Base-by-base conservation (phyloP, 1,140 invertebrate species). In the Frieseomelitta varia region DNA sequence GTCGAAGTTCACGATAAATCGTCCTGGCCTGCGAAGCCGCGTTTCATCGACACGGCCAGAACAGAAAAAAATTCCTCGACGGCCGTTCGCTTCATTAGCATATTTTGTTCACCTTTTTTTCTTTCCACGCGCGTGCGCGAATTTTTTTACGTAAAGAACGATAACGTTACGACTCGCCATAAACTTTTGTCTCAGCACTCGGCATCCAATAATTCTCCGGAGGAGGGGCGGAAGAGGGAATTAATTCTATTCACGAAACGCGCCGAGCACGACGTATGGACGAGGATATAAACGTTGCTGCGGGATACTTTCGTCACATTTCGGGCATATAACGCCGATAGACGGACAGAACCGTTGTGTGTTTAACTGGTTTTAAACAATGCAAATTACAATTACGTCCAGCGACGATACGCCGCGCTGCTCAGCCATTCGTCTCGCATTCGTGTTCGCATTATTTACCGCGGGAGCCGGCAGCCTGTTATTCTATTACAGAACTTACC, bases 311-410 rank as follows among this genome's bases (percentile, higher is more conserved):
- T 85, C 73, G 78, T 53, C 82, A 39, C 56, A n/a, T 63, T 69
- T 47, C 39, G 39, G 77, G 39, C 8, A 74, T 27, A 79, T 85
- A 88, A 88, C 53, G 63, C n/a, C 77, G 78, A 87, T 88, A 71
- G 86, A 86, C 76, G 72, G 68, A 27, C 88, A 77, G 74, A 85
- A 61, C 39, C 69, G 68, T 88, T 81, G 89, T 39, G 34, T 47
- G 39, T 91, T 92, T 90, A 92, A 90, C 84, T 58, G 86, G 87
- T 90, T 92, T 92, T 92, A 91, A 92, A 91, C 91, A 91, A 92
- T 92, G 91, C 89, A 91, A 92, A 93, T 91, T 90, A 91, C 90
- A 91, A 90, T 92, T 90, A 86, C 55, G 68, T 34, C 51, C 39
- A 19, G 34, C 56, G 53, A 77, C 58, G 61, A 58, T 69, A 79